Percentiles rank a stretch among this genome's conserved stretches.
phyloP scores from a whole-genome alignment of 2,113 vertebrate genomes.

The Sisor rabdophorus region DNA sequence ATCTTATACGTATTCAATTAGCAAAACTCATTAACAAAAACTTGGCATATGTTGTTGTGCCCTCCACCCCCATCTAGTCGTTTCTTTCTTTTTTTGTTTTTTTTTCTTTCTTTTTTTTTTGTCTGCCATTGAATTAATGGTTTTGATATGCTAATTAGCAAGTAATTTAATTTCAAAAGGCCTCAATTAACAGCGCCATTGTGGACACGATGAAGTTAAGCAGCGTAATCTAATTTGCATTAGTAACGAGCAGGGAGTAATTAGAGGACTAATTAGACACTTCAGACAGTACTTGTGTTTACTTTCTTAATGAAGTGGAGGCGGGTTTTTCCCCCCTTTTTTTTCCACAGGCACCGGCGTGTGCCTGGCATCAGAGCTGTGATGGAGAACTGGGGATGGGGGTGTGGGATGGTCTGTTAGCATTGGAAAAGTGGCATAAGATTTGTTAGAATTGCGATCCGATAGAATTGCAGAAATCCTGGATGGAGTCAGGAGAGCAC shows the following conservation, averaged over 20 bases:
- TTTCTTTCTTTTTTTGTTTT: constrained; percentile 70
- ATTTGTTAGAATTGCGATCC: constrained; percentile 68
- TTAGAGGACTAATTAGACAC: constrained; percentile 99
- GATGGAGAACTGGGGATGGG: constrained; percentile 1
- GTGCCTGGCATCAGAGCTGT: constrained; percentile 47
- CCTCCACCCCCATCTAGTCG: constrained; percentile 50
- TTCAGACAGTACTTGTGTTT: constrained; percentile 99
- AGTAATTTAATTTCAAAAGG: constrained; percentile 99
- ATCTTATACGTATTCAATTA: constrained; percentile 93
- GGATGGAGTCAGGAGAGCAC: constrained; percentile 54
- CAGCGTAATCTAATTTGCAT: constrained; percentile 99
- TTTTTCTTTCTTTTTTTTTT: constrained; percentile 77
- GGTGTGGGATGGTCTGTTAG: constrained; percentile 46
- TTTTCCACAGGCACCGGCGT: constrained; percentile 61
- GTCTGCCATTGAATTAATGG: constrained; percentile 95
- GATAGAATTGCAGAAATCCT: constrained; percentile 59
- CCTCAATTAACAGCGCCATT: constrained; percentile 99
- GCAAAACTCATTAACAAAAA: constrained; percentile 97
- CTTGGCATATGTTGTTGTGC: constrained; percentile 95
- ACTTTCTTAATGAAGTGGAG: constrained; percentile 99
- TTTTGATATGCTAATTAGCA: constrained; percentile 99
- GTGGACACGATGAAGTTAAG: constrained; percentile 99
- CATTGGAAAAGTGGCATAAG: constrained; percentile 64
- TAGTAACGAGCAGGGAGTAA: constrained; percentile 99
- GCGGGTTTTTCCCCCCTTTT: constrained; percentile 62